A percentile compares a stretch with the other conserved stretches of the same genome.
Conservation (phyloP, 2,888 invertebrate genomes). For the Eupelmus urozonus region DNA sequence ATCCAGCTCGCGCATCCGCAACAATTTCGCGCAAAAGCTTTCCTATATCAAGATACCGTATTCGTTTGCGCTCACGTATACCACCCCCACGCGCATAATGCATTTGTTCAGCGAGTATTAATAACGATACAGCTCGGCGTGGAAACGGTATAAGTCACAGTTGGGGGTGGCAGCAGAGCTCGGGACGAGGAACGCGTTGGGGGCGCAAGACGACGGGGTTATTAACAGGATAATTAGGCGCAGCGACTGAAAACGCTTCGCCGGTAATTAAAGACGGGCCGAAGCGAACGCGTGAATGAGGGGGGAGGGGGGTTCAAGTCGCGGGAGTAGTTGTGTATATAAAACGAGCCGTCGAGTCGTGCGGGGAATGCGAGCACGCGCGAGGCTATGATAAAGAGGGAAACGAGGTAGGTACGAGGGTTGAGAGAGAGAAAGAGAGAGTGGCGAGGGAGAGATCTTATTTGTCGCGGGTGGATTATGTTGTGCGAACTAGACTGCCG, state of each 20-base stretch:
- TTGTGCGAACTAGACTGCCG: neutral
- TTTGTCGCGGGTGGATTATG: neutral
- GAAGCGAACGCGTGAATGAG: constrained; percentile 5
- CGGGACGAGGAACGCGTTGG: no score
- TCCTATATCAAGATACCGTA: no score
- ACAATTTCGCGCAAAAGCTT: no score
- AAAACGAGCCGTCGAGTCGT: no score
- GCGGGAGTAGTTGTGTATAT: neutral
- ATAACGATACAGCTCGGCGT: no score
- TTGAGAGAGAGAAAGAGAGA: neutral
- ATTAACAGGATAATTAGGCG: constrained; percentile 66
- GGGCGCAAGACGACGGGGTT: constrained; percentile 36
- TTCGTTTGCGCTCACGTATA: no score
- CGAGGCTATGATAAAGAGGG: constrained; percentile 31
- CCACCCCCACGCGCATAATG: no score
- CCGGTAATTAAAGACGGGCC: constrained; percentile 63
- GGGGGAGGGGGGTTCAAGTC: neutral
- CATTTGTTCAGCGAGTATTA: no score
- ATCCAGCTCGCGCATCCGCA: no score
- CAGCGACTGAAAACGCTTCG: constrained; percentile 63
- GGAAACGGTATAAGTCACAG: no score
- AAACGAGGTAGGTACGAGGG: constrained; percentile 18
- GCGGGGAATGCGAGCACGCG: neutral
- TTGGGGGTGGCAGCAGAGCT: no score
- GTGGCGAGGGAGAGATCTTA: neutral